A percentile compares a stretch with the other conserved stretches of the same genome.
These are phyloP conservation scores for Tachysurus fulvidraco DNA, from an alignment of 2,113 vertebrate genomes.

Conservation along the genomic window DNA sequence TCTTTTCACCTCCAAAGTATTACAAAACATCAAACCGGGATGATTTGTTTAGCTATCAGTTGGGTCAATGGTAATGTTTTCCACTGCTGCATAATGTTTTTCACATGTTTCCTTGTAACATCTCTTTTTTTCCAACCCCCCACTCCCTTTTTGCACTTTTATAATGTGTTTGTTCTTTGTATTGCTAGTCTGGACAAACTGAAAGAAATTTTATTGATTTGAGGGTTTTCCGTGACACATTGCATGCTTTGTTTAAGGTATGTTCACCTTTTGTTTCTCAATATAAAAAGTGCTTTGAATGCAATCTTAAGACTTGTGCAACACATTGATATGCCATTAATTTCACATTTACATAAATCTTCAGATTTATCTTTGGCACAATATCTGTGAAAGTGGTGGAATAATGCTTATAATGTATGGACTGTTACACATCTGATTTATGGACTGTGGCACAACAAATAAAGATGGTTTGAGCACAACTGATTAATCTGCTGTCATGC, in stretches of 20 bases:
- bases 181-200: slow-evolving; percentile 9
- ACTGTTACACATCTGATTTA: background rate
- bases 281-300: background rate
- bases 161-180: background rate
- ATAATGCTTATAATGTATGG: background rate
- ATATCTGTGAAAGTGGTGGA: background rate
- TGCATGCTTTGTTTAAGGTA: background rate
- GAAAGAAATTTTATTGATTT: background rate
- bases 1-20: background rate
- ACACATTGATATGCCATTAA: too few relatives aligned
- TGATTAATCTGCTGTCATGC: background rate
- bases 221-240: background rate
- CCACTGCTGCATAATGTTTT: background rate
- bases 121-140: background rate
- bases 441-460: too few relatives aligned
- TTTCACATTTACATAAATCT: too few relatives aligned
- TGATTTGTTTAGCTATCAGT: background rate
- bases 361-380: too few relatives aligned
- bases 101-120: background rate
- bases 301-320: background rate
- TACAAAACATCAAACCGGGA: background rate
- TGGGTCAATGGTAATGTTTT: background rate
- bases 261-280: background rate
- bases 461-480: too few relatives aligned
- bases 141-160: background rate